These are phyloP conservation scores for Promerops cafer DNA, from an alignment of 2,113 vertebrate species.

Conservation along the genomic window DNA sequence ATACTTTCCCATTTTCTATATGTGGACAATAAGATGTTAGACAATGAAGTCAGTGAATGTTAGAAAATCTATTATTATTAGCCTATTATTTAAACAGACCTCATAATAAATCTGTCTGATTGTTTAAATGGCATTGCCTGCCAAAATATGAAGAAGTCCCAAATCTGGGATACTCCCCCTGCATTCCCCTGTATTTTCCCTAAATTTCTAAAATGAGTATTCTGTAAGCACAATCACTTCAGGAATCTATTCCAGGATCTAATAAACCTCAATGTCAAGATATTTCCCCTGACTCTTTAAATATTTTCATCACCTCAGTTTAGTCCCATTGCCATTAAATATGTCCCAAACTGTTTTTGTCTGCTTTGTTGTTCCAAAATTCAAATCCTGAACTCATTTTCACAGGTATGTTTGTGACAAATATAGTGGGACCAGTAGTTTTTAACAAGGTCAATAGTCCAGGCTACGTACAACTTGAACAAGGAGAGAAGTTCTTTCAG, in stretches of 20 bases:
- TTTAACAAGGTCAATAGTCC: background rate
- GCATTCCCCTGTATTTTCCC: background rate
- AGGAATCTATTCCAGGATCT: conserved; percentile 41
- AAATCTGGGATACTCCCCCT: background rate
- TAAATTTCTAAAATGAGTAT: background rate
- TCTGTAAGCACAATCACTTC: background rate
- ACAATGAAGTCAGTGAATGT: background rate
- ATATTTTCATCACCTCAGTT: conserved; percentile 26
- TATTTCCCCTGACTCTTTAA: conserved; percentile 6
- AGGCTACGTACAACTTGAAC: background rate
- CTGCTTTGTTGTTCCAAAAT: background rate
- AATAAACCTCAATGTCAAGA: conserved; percentile 11
- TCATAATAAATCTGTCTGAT: background rate
- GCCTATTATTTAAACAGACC: background rate
- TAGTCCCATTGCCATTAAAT: conserved; percentile 10
- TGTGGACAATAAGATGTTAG: background rate
- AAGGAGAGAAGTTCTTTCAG: background rate
- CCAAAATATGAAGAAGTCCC: background rate
- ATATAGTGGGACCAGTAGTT: background rate
- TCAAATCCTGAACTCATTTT: background rate
- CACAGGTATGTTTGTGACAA: background rate
- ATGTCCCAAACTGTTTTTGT: background rate
- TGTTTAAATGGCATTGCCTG: background rate
- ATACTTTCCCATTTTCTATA: background rate
- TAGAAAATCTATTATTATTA: background rate